These are phyloP conservation scores for Alosa sapidissima DNA, from an alignment of 2,797 vertebrate genomes.

Conservation along the genomic window DNA sequence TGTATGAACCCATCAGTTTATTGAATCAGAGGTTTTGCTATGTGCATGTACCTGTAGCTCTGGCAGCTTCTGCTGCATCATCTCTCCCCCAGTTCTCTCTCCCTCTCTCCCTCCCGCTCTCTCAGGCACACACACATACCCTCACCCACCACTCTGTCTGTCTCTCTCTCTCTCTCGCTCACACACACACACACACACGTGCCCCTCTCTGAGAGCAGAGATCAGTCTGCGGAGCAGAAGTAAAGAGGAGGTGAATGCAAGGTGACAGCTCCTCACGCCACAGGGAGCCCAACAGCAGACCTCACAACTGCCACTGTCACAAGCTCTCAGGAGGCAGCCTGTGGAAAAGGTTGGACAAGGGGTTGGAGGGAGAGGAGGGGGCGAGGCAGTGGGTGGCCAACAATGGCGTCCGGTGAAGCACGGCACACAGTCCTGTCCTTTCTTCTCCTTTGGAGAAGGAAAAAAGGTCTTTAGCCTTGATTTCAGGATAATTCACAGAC, in stretches of 20 bases:
- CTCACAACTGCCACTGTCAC: conserved; percentile 37
- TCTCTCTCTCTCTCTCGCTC: neutral
- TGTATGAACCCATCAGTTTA: neutral
- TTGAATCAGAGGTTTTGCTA: too few species aligned
- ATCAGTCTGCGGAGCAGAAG: conserved; percentile 18
- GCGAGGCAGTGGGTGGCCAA: neutral
- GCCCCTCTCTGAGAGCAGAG: neutral
- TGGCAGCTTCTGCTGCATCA: neutral
- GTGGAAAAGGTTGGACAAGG: neutral
- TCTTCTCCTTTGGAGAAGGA: neutral
- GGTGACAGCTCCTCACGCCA: conserved; percentile 31
- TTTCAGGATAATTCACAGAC: neutral
- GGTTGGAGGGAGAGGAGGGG: neutral
- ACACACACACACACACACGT: conserved; percentile 3
- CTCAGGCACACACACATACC: neutral
- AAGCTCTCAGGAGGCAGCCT: neutral
- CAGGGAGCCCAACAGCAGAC: conserved; percentile 13
- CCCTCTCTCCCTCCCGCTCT: neutral
- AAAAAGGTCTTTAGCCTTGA: neutral
- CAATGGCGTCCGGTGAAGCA: neutral
- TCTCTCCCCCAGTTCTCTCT: neutral
- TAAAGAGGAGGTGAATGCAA: conserved; percentile 29
- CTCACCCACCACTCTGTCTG: too few species aligned
- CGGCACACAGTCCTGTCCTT: neutral
- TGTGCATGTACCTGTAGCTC: too few species aligned